These are phyloP conservation scores for Madoqua kirkii DNA, from an alignment of 2,113 vertebrate species.

Conservation along the genomic window DNA sequence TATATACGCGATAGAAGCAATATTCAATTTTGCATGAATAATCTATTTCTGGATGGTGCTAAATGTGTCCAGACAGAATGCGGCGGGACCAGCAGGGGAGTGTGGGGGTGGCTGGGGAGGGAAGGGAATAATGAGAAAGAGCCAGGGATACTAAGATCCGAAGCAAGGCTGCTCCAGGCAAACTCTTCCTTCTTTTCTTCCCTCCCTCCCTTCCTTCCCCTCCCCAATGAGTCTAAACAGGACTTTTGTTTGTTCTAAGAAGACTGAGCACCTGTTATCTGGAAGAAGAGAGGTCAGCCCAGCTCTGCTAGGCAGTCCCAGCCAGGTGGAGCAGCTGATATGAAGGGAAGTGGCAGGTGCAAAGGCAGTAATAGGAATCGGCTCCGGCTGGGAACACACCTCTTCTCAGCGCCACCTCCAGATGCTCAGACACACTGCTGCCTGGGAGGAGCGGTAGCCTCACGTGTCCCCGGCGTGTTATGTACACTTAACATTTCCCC, in stretches of 20 bases:
- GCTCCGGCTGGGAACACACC: accelerated
- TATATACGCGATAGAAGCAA: not conserved
- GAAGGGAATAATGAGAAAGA: no score
- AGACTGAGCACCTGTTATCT: not conserved
- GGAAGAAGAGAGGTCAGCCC: not conserved
- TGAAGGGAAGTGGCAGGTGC: not conserved
- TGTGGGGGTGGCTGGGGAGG: accelerated
- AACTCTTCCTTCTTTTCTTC: not conserved
- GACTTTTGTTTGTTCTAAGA: not conserved
- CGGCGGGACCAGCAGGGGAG: not conserved
- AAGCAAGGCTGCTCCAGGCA: not conserved
- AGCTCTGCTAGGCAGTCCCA: not conserved
- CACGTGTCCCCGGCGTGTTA: accelerated
- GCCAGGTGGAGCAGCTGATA: not conserved
- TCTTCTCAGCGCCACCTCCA: not conserved
- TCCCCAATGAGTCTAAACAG: not conserved
- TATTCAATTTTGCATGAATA: not conserved
- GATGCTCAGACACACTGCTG: accelerated
- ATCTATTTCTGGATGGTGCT: not conserved
- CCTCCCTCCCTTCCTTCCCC: not conserved
- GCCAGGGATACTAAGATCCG: not conserved
- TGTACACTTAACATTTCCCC: accelerated
- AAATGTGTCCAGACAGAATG: not conserved
- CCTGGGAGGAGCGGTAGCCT: accelerated
- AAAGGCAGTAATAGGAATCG: accelerated